These are phyloP conservation scores for Limenitis camilla DNA, from an alignment of 2,888 invertebrate genomes.

Conservation along the genomic window DNA sequence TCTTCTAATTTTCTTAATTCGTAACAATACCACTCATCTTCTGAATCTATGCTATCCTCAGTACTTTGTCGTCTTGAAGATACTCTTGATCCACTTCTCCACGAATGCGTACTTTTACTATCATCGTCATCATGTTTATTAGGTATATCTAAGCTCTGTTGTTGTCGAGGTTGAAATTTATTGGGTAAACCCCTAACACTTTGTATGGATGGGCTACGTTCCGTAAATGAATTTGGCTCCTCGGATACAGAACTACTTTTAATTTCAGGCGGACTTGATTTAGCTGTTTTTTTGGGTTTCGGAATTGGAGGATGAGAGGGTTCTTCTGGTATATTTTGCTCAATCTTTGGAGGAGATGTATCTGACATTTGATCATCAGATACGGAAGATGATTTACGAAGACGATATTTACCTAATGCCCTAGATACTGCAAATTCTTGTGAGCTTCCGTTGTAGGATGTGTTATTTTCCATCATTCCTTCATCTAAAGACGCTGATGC, in stretches of 20 bases:
- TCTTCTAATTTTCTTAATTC: slow-evolving; percentile 90
- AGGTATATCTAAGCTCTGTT: slow-evolving; percentile 87
- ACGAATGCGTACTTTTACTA: slow-evolving; percentile 89
- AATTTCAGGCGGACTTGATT: slow-evolving; percentile 58
- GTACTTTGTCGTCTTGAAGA: slow-evolving; percentile 92
- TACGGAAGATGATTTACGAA: slow-evolving; percentile 81
- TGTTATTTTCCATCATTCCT: slow-evolving; percentile 68
- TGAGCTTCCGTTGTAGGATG: slow-evolving; percentile 77
- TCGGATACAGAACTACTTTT: slow-evolving; percentile 56
- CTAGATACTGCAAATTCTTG: slow-evolving; percentile 90
- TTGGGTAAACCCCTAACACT: slow-evolving; percentile 74
- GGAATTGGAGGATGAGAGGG: slow-evolving; percentile 36
- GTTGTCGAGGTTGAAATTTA: slow-evolving; percentile 79
- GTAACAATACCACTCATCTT: slow-evolving; percentile 95
- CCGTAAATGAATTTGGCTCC: slow-evolving; percentile 67
- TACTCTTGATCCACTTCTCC: slow-evolving; percentile 88
- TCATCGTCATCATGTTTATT: slow-evolving; percentile 87
- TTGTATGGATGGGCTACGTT: slow-evolving; percentile 79
- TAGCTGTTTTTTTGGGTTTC: slow-evolving; percentile 48
- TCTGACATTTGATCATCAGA: slow-evolving; percentile 80
- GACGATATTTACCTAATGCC: slow-evolving; percentile 85
- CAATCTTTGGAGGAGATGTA: slow-evolving; percentile 56
- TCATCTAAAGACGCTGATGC: slow-evolving; percentile 76
- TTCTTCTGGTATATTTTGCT: slow-evolving; percentile 42
- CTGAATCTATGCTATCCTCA: slow-evolving; percentile 93